Conservation (phyloP, 2,113 vertebrate genomes). For the Sitta europaea region DNA sequence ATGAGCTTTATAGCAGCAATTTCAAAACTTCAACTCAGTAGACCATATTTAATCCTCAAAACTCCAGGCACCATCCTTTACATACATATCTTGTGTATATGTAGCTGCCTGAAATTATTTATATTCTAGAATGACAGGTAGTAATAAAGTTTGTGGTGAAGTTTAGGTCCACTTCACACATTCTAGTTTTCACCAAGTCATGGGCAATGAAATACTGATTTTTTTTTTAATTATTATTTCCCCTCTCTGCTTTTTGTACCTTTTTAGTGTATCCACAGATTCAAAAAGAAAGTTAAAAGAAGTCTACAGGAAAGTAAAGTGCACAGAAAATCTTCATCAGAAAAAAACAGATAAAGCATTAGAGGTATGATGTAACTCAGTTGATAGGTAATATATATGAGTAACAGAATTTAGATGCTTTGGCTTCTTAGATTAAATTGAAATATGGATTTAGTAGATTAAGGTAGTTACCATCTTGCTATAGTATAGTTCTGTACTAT, state of each 20-base stretch:
- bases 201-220: background rate
- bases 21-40: background rate
- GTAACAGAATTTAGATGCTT: background rate
- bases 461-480: background rate
- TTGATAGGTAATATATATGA: background rate
- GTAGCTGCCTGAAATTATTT: background rate
- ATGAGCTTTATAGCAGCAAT: background rate
- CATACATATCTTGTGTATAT: background rate
- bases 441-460: background rate
- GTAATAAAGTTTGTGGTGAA: background rate
- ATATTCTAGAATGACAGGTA: background rate
- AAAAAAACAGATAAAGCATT: background rate
- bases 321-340: conserved; percentile 27
- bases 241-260: background rate
- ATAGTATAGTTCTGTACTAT: background rate
- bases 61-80: background rate
- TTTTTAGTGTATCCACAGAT: conserved; percentile 36
- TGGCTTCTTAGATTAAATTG: background rate
- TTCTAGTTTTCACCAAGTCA: background rate
- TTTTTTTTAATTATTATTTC: background rate
- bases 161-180: background rate
- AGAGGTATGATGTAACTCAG: conserved; percentile 63
- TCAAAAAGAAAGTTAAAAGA: conserved; percentile 28
- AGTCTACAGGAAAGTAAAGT: background rate
- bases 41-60: background rate